Base-by-base conservation (phyloP, 2,888 invertebrate species). In the Caenorhabditis sulstoni region DNA sequence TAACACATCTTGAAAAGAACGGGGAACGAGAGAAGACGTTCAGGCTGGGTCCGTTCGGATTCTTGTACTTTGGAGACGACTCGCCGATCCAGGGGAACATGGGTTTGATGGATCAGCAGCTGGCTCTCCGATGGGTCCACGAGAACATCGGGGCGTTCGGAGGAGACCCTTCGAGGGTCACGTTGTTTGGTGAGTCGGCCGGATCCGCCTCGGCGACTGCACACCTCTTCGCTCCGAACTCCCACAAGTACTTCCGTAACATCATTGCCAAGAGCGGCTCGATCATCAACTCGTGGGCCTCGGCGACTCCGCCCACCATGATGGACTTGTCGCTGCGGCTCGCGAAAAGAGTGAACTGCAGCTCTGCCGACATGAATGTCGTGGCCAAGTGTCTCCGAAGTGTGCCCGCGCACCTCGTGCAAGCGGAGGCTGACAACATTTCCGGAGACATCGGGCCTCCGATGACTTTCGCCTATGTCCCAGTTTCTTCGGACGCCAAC, bases 61-160 rank as follows among this genome's bases (percentile, higher is more conserved):
- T 97, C 92, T 93, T 97, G 68, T 96, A 96, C 91, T 92, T 96
- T 89, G 94, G 93, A 61, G 94, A 93, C 86, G 94, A 87, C n/a
- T 85, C 88, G 84, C 94, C 94, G 85, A 94, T 95, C 0, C 95
- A 95, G 0, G 96, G 96, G 8, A 97, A 97, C 91, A 94, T 95
- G 93, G 96, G 92, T 0, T 92, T 97, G 16, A 95, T 96, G 94
- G 97, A 97, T 92, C 97, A 97, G 92, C 94, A 95, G 12, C 90
- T 96, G 88, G 97, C 97, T 1, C 94, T 97, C 29, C 93, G 94
- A 75, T 97, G 97, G 97, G 93, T 97, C 45, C 94, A 95, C 91
- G 94, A 95, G 82, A 96, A 97, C 90, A 95, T 96, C 3, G 93
- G 93, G 16, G 94, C 94, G n/a, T 96, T 96, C 90, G 96, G 96